Evolutionary conservation across 2,797 vertebrate species (phyloP).

Genomic region (Takifugu rubripes): DNA sequence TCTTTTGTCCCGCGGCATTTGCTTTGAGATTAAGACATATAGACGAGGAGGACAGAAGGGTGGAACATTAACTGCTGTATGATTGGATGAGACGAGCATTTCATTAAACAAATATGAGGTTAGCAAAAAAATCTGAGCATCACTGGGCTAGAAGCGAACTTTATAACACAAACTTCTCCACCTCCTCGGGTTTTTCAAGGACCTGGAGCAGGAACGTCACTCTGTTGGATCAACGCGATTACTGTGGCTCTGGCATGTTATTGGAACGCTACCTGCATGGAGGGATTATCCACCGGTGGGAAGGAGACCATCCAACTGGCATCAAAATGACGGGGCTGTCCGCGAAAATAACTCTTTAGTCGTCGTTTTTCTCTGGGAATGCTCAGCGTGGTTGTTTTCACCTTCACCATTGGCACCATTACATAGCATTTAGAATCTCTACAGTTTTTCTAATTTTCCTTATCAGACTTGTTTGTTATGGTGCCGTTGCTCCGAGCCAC

Average conservation of each 20-base stretch:
- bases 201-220: too few species aligned
- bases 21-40: neutral
- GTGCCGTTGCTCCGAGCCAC: conserved; percentile 54
- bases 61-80: too few species aligned
- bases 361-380: conserved; percentile 1
- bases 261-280: neutral
- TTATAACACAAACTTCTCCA: too few species aligned
- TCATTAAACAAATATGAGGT: too few species aligned
- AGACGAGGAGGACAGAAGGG: neutral
- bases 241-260: conserved; percentile 4
- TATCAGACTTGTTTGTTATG: conserved; percentile 7
- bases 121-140: too few species aligned
- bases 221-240: neutral
- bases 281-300: neutral
- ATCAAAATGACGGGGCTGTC: neutral
- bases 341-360: too few species aligned
- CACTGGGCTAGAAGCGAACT: too few species aligned
- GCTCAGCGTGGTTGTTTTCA: neutral
- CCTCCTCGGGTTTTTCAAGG: too few species aligned
- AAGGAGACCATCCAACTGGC: conserved; percentile 7
- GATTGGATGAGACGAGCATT: too few species aligned
- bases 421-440: too few species aligned
- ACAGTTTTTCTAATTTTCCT: neutral
- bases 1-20: conserved; percentile 1
- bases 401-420: too few species aligned